Evolutionary conservation across 2,797 vertebrate genomes (phyloP).

Genomic region (Intellagama lesueurii): DNA sequence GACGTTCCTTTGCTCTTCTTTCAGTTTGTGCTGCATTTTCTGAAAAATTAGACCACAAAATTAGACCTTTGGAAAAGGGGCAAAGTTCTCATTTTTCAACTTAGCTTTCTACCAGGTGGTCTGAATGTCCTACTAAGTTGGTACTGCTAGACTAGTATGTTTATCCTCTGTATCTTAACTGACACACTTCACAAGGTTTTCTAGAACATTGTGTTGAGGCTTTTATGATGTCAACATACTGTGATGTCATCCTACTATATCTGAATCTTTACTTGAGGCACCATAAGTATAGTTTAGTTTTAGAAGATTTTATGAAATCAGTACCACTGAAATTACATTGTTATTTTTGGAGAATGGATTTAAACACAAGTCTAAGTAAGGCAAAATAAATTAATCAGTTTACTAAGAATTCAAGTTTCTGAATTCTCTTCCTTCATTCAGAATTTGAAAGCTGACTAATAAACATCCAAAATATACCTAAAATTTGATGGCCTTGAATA

Average conservation of each 20-base stretch:
- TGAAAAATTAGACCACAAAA: not conserved
- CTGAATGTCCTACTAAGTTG: not conserved
- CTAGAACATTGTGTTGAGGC: slow-evolving; percentile 27
- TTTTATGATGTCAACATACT: slow-evolving; percentile 12
- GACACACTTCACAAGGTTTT: slow-evolving; percentile 18
- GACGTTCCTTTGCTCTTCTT: slow-evolving; percentile 23
- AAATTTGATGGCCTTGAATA: not conserved
- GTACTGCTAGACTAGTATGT: not conserved
- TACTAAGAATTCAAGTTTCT: not conserved
- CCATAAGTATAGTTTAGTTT: slow-evolving; percentile 13
- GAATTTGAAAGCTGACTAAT: not conserved
- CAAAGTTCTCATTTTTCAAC: not conserved
- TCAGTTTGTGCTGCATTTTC: not conserved
- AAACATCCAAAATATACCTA: not conserved
- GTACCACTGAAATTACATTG: slow-evolving; percentile 23
- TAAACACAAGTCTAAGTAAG: not conserved
- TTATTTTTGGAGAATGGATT: slow-evolving; percentile 44
- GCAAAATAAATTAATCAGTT: not conserved
- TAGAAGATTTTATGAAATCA: not conserved
- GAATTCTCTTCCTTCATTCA: not conserved
- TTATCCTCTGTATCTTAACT: slow-evolving; percentile 11
- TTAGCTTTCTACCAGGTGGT: not conserved
- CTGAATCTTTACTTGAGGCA: not conserved
- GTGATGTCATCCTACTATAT: slow-evolving; percentile 28
- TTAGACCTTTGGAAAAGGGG: slow-evolving; percentile 30